Conservation (phyloP, 2,888 invertebrate species). For the Drosophila nr. fundita region DNA sequence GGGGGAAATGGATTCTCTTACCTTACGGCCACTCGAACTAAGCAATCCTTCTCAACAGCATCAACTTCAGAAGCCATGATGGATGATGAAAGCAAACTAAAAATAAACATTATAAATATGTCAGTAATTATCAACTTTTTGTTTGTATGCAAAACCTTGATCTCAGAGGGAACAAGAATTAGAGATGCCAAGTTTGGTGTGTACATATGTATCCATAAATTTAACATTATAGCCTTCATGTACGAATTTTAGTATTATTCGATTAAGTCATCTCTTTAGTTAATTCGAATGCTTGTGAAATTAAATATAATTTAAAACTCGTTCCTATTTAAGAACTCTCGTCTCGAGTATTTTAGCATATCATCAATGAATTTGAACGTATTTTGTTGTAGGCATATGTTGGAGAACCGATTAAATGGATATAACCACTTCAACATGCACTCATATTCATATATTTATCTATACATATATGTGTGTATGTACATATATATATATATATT, state of each 20-base stretch:
- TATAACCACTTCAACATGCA: constrained; percentile 9
- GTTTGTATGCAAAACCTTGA: constrained; percentile 6
- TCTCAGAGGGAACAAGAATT: background rate
- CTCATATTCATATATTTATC: background rate
- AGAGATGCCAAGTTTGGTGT: constrained; percentile 6
- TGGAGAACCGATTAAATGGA: constrained; percentile 4
- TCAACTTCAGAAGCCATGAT: constrained; percentile 79
- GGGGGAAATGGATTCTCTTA: constrained; percentile 77
- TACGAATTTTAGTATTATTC: background rate
- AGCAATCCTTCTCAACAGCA: constrained; percentile 86
- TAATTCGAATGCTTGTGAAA: background rate
- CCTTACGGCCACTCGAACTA: constrained; percentile 90
- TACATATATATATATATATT: background rate
- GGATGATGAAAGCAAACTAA: constrained; percentile 13
- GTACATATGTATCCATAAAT: background rate
- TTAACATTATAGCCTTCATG: background rate
- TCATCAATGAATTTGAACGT: constrained; percentile 10
- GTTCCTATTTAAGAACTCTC: background rate
- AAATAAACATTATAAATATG: constrained; percentile 8
- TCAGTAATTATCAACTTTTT: background rate
- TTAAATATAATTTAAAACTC: constrained; percentile 1
- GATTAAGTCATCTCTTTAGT: constrained; percentile 8
- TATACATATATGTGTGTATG: background rate
- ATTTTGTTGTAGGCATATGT: constrained; percentile 1
- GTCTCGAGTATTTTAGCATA: background rate